Evolutionary conservation across 2,113 vertebrate genomes (phyloP), one percentile per base, ranked within the genome.

Genomic region (Aphyosemion australe): DNA sequence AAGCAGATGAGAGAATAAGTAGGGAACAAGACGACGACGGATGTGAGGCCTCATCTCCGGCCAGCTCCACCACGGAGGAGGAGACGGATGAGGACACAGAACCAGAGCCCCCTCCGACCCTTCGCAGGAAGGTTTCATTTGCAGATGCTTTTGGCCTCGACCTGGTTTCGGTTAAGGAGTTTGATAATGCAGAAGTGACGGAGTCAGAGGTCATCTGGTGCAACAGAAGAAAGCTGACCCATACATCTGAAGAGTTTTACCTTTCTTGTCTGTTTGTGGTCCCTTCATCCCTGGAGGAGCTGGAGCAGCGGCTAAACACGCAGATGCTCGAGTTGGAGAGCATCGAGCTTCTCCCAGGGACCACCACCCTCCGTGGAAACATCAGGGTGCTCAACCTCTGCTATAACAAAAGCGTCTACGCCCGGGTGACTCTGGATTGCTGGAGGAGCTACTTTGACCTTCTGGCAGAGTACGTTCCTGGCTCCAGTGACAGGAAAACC

Each of bases 101-200:
- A 42, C 43, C 89, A 45, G 92, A 94, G 5, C 61, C 72, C 1
- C 87, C 93, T 5, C 49, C 79, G 10, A 86, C 78, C 13, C 65
- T 85, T 1, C 49, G 87, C 60, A 94, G 97, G 80, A 96, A 94
- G 87, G 97, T 99, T 86, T 99, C 97, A 0, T 99, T 99, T 62
- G 97, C 97, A 11, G 97, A 99, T 76, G 94, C 93, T 0, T 96
- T 98, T 80, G 97, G 97, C 53, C 92, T 98, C 69, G 90, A 96
- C 86, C 92, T 99, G 68, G 97, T 99, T 50, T 97, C 95, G 2
- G 91, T 99, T 62, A 97, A 97, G 89, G 96, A 99, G 87, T 99
- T 95, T 3, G 88, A 98, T 80, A 91, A 65, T 49, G 93, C 89
- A 76, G 92, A 94, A 15, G 55, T 72, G 47, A 78, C 92, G 2